Percentiles rank a stretch among this genome's conserved stretches.
Evolutionary conservation across 1,140 invertebrate species (phyloP).

Genomic region (Drosophila orosa): DNA sequence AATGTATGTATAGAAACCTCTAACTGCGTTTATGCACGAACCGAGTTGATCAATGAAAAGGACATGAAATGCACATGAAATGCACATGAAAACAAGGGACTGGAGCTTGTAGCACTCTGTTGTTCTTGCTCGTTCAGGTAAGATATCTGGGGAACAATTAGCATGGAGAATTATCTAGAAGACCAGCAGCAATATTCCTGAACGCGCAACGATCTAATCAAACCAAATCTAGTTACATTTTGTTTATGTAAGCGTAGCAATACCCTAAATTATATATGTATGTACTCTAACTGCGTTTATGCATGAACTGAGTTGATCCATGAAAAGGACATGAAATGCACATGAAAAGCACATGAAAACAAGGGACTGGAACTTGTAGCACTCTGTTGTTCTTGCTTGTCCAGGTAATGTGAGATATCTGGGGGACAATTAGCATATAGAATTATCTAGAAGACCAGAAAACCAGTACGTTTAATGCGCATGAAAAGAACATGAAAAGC

Average conservation of each 20-base stretch:
- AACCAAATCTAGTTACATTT: conserved; percentile 12
- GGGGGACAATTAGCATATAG: background rate
- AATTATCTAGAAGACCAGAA: conserved; percentile 6
- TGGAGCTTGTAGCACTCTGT: background rate
- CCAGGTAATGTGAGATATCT: background rate
- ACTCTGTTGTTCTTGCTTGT: background rate
- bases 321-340: background rate
- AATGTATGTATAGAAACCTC: no score
- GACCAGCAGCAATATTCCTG: no score
- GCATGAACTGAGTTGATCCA: no score
- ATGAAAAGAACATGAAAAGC: background rate
- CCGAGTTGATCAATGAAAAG: no score
- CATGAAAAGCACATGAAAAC: background rate
- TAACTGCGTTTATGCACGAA: conserved; percentile 6
- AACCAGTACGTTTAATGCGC: no score
- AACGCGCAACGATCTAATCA: no score
- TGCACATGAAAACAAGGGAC: background rate
- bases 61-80: background rate
- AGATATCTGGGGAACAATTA: background rate
- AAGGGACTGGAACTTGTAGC: background rate
- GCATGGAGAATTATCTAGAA: background rate
- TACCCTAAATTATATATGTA: conserved; percentile 1
- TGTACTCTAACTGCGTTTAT: conserved; percentile 1
- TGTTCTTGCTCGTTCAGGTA: background rate
- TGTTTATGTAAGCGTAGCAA: background rate